Evolutionary conservation across 1,140 invertebrate species (phyloP), one percentile per base, ranked within the genome.

Genomic region (Pemphigus obesinymphae): DNA sequence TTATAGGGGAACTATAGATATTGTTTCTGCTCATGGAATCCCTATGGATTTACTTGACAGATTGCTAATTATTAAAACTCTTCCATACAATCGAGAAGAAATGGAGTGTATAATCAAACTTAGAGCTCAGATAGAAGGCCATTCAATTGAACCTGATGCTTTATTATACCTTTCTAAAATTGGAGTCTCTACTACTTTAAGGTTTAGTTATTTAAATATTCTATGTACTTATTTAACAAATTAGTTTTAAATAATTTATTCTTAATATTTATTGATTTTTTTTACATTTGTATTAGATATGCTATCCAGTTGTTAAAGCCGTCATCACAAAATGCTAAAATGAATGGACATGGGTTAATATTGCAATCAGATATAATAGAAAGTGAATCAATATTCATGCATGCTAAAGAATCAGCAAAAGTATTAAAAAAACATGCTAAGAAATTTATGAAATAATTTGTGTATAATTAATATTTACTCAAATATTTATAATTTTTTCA

Each of bases 401-500:
- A 99, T 89, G 96, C 96, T 23, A 99, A 99, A 88, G 93, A 95
- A 34, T 99, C 97, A 0, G 96, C 96, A 0, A 94, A 95, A 87
- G 94, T 98, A 85, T 88, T 99, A 40, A 91, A 93, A 1, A 92
- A 96, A 86, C 91, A 97, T 85, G 92, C 93, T 85, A 95, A 96
- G 84, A 97, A 97, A 89, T 99, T 92, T 89, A 97, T 99, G 95
- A 92, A 92, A 87, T 94, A 91, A 89, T 29, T 70, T 48, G 15
- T 72, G 11, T 29, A 20, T 72, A 20, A n/a, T n/a, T n/a, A n/a
- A n/a, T n/a, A n/a, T n/a, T n/a, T n/a, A n/a, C n/a, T 43, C 7
- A 20, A n/a, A 31, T 50, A 48, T 17, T 26, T 72, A 45, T 26
- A 20, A 29, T 45, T 72, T 31, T 48, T 15, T 31, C 17, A 26